These are phyloP conservation scores for Drosophila sturtevanti DNA, from an alignment of 1,140 invertebrate species.

Conservation along the genomic window DNA sequence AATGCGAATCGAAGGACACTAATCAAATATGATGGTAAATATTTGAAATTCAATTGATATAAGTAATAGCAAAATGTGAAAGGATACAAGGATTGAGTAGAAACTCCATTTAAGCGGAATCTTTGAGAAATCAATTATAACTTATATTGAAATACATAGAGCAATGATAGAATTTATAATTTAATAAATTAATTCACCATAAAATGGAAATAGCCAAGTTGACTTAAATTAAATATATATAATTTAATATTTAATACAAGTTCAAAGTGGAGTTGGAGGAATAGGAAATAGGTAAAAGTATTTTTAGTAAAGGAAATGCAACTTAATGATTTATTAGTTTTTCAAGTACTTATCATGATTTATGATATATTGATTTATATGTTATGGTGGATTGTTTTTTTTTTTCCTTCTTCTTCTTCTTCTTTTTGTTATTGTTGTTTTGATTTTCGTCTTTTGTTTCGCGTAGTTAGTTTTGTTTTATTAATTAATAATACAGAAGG, in stretches of 20 bases:
- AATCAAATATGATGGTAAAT: not conserved
- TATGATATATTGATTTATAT: conserved; percentile 72
- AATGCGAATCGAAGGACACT: not conserved
- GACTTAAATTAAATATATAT: conserved; percentile 4
- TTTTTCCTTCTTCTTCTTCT: not conserved
- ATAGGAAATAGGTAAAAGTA: not conserved
- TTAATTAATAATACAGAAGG: conserved; percentile 21
- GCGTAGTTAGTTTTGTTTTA: conserved; percentile 1
- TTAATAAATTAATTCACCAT: not conserved
- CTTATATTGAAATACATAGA: not conserved
- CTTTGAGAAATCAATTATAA: not conserved
- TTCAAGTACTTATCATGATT: conserved; percentile 66
- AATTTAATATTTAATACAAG: not conserved
- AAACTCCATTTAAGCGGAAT: not conserved
- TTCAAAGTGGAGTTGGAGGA: not conserved
- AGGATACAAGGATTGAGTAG: not conserved
- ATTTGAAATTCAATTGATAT: not conserved
- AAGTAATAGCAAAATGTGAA: not conserved
- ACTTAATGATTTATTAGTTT: conserved; percentile 68
- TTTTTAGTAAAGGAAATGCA: conserved; percentile 52
- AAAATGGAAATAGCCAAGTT: not conserved
- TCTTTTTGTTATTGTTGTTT: conserved; percentile 6
- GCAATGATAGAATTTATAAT: conserved; percentile 1
- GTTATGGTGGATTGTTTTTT: conserved; percentile 10
- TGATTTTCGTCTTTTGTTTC: conserved; percentile 17